Evolutionary conservation across 2,113 vertebrate genomes (phyloP), one percentile per base, ranked within the genome.

Genomic region (Sander lucioperca): DNA sequence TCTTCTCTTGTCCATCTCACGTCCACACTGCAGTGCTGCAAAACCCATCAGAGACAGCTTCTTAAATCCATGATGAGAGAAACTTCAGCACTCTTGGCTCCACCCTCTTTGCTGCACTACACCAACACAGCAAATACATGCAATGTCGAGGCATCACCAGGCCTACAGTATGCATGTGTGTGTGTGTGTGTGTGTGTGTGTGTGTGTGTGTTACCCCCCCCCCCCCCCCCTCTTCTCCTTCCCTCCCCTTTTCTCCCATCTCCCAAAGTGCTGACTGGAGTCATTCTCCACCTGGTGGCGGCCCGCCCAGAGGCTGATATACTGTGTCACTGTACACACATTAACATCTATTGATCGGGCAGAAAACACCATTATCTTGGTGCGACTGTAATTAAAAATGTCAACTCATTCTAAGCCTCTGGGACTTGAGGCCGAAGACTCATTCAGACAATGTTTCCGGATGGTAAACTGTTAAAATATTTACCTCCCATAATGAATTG

Each of bases 291-390:
- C 70, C 86, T 79, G 45, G 83, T 90, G 89, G 91, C 90, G 18
- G 84, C 48, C 68, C 77, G 90, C 87, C 91, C 82, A 56, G 23
- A 80, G 80, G 86, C 89, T 91, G 90, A 89, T 90, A 86, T 90
- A 90, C 58, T 84, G 79, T 89, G 84, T 89, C 80, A 86, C 85
- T 66, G 36, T 82, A 87, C 76, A 86, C 86, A 82, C 88, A 92
- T 91, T 91, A 94, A 89, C 92, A 88, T 79, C 63, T 93, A 94
- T 94, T 92, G 94, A 95, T 92, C 61, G 5, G 62, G 66, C 67
- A 50, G 65, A 82, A 84, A 87, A 86, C 79, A 88, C 75, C 84
- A 92, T 94, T 94, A 93, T 74, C 71, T 56, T 45, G 85, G 30
- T 59, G 12, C 43, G 57, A 33, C 23, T 54, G 16, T 89, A 81